Conservation (phyloP, 2,888 invertebrate genomes). For the Eurytoma adleriae region DNA sequence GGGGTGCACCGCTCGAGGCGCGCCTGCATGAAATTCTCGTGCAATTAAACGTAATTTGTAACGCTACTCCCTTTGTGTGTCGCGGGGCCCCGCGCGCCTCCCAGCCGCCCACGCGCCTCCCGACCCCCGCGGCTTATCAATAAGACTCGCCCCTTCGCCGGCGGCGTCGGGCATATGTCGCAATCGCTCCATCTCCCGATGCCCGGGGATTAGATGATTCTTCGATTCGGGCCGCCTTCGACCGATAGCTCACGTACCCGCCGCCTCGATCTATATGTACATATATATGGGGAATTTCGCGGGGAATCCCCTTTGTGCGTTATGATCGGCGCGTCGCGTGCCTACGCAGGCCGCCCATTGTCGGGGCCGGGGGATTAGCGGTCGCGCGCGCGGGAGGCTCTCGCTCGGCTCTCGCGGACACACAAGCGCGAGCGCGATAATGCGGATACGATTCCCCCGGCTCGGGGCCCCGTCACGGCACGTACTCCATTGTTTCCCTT, state of each 20-base stretch:
- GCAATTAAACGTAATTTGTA: constrained; percentile 50
- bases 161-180: constrained; percentile 48
- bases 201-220: constrained; percentile 53
- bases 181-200: constrained; percentile 21
- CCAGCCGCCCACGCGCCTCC: not conserved
- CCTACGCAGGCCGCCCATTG: constrained; percentile 52
- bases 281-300: not conserved
- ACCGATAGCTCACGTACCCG: constrained; percentile 4
- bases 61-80: constrained; percentile 38
- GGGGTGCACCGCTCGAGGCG: too few species aligned
- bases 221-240: constrained; percentile 48
- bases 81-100: not conserved
- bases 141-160: constrained; percentile 21
- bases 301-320: not conserved
- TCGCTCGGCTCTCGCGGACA: constrained; percentile 11
- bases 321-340: constrained; percentile 47
- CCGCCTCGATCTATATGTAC: not conserved
- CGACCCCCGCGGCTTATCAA: constrained; percentile 45
- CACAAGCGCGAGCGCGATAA: constrained; percentile 25
- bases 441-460: constrained; percentile 48
- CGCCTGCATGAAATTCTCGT: constrained; percentile 19
- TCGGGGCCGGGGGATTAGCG: constrained; percentile 46
- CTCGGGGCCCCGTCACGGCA: constrained; percentile 22
- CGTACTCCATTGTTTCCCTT: constrained; percentile 50
- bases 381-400: constrained; percentile 22